Evolutionary conservation across 1,140 invertebrate genomes (phyloP), one percentile per base, ranked within the genome.

Genomic region (Drosophila sp.): DNA sequence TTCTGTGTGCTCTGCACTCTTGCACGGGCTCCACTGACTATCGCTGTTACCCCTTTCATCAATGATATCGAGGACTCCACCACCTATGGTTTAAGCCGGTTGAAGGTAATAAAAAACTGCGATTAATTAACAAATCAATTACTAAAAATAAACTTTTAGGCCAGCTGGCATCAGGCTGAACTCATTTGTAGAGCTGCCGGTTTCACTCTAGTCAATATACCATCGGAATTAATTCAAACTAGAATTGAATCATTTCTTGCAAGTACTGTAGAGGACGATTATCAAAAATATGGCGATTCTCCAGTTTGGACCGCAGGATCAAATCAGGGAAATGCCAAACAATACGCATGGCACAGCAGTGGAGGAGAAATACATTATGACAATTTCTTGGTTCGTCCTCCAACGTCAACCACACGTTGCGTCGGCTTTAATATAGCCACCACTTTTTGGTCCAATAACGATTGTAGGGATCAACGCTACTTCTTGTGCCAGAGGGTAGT

Each of bases 401-500:
- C 25, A 0, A 41, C 14, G n/a, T 6, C n/a, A n/a, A n/a, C 14
- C 13, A n/a, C 7, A 36, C 32, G 34, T 13, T 29, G 25, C 14
- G 13, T 13, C 5, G 38, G 16, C 5, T 45, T 14, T n/a, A 18
- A 53, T 27, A 11, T 53, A 14, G 46, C 29, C 7, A 46, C 58
- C 9, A 36, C 25, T 14, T 32, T 53, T 21, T 73, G 63, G 63
- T 36, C 32, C 2, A 25, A 29, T 16, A 29, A 25, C 0, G 41
- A 54, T 7, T 73, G 71, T 14, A 43, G 14, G 4, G 38, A 61
- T 2, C 7, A 7, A 18, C 64, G 38, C 13, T 67, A 67, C 27
- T 73, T 73, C n/a, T 13, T 73, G 0, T 73, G 71, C 16, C 56
- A 61, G 32, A 36, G n/a, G n/a, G n/a, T n/a, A n/a, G n/a, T n/a